phyloP scores from a whole-genome alignment of 2,113 vertebrate species.

The Pachyramphus minor region DNA sequence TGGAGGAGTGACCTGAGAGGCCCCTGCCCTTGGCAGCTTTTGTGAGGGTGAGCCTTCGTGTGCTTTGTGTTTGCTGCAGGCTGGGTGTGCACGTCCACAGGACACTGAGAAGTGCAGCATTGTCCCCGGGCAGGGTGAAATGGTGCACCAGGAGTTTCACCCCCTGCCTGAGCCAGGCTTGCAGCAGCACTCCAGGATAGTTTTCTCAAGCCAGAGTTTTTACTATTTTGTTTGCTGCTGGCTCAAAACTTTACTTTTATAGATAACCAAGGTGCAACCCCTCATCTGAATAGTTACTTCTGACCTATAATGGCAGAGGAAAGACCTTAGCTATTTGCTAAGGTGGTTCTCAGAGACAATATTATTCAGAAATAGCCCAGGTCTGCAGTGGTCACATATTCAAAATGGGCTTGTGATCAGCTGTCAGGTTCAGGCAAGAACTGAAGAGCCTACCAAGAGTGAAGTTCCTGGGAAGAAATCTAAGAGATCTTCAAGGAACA shows the following conservation, averaged over 20 bases:
- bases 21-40: rapidly evolving
- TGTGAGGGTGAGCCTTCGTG: neutral
- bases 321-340: neutral
- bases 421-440: neutral
- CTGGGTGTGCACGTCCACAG: rapidly evolving
- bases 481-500: neutral
- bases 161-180: rapidly evolving
- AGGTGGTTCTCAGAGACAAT: neutral
- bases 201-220: neutral
- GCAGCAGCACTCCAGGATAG: rapidly evolving
- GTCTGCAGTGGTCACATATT: neutral
- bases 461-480: neutral
- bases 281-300: neutral
- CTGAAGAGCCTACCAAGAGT: neutral
- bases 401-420: neutral
- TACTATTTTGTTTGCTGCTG: neutral
- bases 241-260: neutral
- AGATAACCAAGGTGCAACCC: neutral
- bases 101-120: rapidly evolving
- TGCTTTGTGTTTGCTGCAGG: neutral
- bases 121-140: neutral
- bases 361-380: neutral
- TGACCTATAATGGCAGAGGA: neutral
- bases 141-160: neutral
- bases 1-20: neutral